phyloP scores from a whole-genome alignment of 2,113 vertebrate genomes.

The Astur gentilis region DNA sequence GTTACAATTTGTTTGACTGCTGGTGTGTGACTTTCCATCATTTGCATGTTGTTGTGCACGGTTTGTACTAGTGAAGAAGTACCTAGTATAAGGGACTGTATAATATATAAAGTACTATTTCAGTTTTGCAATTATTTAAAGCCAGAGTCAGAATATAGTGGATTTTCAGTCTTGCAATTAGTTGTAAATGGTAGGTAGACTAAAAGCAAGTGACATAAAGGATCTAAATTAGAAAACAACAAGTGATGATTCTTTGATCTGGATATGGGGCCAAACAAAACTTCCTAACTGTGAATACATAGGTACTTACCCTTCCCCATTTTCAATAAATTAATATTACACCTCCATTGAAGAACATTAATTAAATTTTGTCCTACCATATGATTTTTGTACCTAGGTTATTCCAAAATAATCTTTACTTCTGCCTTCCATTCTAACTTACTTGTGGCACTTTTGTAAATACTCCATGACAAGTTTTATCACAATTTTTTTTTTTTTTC shows the following conservation, averaged over 20 bases:
- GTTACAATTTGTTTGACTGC: background rate
- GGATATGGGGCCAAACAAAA: background rate
- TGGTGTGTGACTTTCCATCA: background rate
- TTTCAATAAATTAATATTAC: background rate
- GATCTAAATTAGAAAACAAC: background rate
- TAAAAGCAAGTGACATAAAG: background rate
- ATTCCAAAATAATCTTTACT: background rate
- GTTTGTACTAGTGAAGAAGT: background rate
- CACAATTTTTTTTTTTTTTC: background rate
- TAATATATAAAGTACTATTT: background rate
- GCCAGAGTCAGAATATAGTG: background rate
- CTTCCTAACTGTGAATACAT: background rate
- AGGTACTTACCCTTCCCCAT: background rate
- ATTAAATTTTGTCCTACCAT: background rate
- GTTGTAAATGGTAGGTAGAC: background rate
- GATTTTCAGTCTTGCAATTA: background rate
- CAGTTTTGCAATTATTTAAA: background rate
- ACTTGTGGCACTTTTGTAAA: background rate
- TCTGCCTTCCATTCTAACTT: background rate
- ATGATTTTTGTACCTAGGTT: background rate
- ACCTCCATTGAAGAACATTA: background rate
- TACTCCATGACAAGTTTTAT: background rate
- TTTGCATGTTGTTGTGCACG: background rate
- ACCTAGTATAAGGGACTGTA: background rate
- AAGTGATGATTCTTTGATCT: background rate